phyloP scores from a whole-genome alignment of 2,113 vertebrate genomes.

The Anolis sagrei region DNA sequence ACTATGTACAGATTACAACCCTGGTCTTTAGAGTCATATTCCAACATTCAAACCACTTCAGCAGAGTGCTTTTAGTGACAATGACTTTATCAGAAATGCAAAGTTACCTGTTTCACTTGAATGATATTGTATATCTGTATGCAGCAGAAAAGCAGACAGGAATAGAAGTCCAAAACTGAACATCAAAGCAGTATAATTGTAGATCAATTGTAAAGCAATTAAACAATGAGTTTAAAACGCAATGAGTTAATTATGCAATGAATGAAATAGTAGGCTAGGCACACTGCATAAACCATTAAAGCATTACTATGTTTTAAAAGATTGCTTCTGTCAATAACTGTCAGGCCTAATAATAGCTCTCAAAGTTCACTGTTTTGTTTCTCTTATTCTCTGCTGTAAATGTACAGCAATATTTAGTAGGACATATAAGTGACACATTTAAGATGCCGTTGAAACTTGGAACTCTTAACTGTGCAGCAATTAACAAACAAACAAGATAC shows the following conservation, averaged over 20 bases:
- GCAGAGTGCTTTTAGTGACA: background rate
- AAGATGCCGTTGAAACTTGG: background rate
- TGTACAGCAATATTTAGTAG: background rate
- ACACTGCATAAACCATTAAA: constrained; percentile 17
- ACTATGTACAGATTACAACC: no score
- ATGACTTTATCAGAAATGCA: background rate
- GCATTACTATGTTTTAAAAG: background rate
- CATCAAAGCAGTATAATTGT: background rate
- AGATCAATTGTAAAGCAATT: constrained; percentile 28
- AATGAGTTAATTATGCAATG: constrained; percentile 31
- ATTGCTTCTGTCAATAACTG: constrained; percentile 3
- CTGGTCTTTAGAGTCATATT: no score
- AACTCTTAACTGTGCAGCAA: background rate
- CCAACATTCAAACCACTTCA: no score
- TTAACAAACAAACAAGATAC: background rate
- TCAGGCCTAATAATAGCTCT: constrained; percentile 15
- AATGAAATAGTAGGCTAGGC: constrained; percentile 23
- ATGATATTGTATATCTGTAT: background rate
- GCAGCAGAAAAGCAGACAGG: background rate
- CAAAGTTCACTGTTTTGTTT: constrained; percentile 16
- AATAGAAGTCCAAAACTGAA: constrained; percentile 7
- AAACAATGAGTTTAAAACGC: constrained; percentile 25
- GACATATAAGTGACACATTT: background rate
- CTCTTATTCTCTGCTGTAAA: background rate
- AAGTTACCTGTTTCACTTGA: background rate